phyloP scores from a whole-genome alignment of 2,113 vertebrate genomes.

The Eurystomus gularis region DNA sequence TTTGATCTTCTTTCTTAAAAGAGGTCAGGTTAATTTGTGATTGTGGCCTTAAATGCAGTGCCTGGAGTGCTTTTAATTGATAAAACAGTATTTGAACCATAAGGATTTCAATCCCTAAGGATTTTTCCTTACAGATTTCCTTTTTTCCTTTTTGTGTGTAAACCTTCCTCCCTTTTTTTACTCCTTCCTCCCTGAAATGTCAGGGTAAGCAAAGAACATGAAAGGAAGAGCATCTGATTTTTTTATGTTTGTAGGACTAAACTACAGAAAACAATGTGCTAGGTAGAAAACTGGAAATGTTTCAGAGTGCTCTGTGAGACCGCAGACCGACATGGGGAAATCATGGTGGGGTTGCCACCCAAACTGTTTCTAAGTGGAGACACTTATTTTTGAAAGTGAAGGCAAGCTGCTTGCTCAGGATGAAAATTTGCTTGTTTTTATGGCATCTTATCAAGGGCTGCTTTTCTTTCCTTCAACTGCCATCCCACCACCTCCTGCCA shows the following conservation, averaged over 20 bases:
- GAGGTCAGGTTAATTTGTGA: not conserved
- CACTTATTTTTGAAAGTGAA: conserved; percentile 33
- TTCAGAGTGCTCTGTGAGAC: not conserved
- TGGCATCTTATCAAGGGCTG: conserved; percentile 28
- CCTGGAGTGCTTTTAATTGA: not conserved
- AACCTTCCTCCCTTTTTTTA: not conserved
- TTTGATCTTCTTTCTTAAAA: no score
- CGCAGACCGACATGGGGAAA: not conserved
- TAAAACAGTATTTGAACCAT: not conserved
- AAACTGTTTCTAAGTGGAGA: not conserved
- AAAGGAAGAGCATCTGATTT: not conserved
- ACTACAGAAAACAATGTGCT: not conserved
- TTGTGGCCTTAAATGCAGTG: not conserved
- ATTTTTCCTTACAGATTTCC: not conserved
- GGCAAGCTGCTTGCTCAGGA: conserved; percentile 9
- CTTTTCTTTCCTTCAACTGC: conserved; percentile 10
- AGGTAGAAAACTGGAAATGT: conserved; percentile 8
- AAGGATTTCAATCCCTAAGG: not conserved
- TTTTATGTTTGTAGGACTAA: not conserved
- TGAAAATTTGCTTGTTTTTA: conserved; percentile 30
- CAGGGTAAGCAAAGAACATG: not conserved
- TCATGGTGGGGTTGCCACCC: not conserved
- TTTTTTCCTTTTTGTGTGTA: not conserved
- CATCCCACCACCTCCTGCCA: conserved; percentile 3
- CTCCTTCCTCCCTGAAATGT: not conserved